Base-by-base conservation (phyloP, 2,797 vertebrate genomes). In the Phrynocephalus vlangalii region DNA sequence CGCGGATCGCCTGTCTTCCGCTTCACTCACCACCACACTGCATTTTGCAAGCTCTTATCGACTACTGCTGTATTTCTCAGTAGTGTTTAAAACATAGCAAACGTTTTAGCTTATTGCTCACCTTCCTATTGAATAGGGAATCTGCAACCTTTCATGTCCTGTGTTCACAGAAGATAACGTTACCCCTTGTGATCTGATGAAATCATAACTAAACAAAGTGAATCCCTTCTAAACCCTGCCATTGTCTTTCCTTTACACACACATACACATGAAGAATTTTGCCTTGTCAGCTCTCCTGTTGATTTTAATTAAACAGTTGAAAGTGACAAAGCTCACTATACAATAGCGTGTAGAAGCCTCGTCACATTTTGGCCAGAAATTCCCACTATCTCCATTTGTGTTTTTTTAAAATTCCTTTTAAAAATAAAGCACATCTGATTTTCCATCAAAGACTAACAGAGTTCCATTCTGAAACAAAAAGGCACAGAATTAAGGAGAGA, bases 11-110 rank as follows among this genome's bases (percentile, higher is more conserved):
- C 76, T 70, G 38, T 81, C 77, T 92, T 92, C 86, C 2, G 0
- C 88, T 91, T 91, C 9, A 5, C 71, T 92, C 68, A 88, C 24
- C 38, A 86, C 68, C 75, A 89, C 24, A n/a, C 70, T 56, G 86
- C 0, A 0, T 86, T 94, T 89, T 81, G 73, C 88, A 81, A 91
- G 85, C 68, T 90, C 67, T 52, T 90, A 88, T 86, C 0, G 5
- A 90, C 89, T 38, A 2, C 22, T 1, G 48, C n/a, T 81, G 9
- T 86, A 87, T 26, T n/a, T 75, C 67, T 87, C 80, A 83, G 73
- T 50, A 88, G 90, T 91, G 91, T 91, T 91, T 87, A 82, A 79
- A 92, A 66, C 1, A 33, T 5, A 87, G 60, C 78, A 91, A 90
- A 90, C 80, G 73, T 91, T 91, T 85, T 83, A 85, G 82, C 60